Base-by-base conservation (phyloP, 1,140 invertebrate genomes). In the Myzus persicae region DNA sequence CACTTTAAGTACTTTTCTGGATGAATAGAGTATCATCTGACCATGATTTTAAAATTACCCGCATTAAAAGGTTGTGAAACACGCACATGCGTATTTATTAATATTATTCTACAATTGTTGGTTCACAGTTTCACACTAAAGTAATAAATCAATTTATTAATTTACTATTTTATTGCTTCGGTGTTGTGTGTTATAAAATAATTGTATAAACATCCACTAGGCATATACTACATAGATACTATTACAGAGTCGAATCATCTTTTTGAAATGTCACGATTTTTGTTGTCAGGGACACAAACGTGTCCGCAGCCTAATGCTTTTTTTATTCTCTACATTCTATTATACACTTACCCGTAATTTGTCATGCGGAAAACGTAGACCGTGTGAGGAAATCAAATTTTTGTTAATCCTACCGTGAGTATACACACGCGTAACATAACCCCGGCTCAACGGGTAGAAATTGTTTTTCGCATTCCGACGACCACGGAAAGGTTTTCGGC, bases 401-500 rank as follows among this genome's bases (percentile, higher is more conserved):
- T 92, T 92, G 91, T 92, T 92, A 92, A 92, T 92, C 91, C 76
- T 82, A 82, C 91, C 67, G 24, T 82, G 91, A 38, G 91, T 42
- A 48, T 42, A 51, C 48, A 51, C 91, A 51, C 38, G 9, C 40
- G n/a, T 38, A 36, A 89, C 46, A 67, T 18, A 38, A 76, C 59
- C 91, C 44, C 59, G 40, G 31, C 22, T 46, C 44, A 36, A 84
- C 44, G 42, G 59, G 26, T 82, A 76, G 90, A 92, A 92, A 92
- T 92, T 92, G 91, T 92, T 92, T 92, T 92, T 82, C 76, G 76
- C 91, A 92, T 92, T 46, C 91, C 91, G n/a, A 81, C 44, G 44
- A 81, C 91, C 91, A 9, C 59, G 24, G 31, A 92, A 92, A 92
- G 91, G 91, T 81, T 82, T n/a, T 36, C 67, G 14, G 18, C 54